Evolutionary conservation across 1,140 invertebrate genomes (phyloP), one percentile per base, ranked within the genome.

Genomic region (Eueides isabella): DNA sequence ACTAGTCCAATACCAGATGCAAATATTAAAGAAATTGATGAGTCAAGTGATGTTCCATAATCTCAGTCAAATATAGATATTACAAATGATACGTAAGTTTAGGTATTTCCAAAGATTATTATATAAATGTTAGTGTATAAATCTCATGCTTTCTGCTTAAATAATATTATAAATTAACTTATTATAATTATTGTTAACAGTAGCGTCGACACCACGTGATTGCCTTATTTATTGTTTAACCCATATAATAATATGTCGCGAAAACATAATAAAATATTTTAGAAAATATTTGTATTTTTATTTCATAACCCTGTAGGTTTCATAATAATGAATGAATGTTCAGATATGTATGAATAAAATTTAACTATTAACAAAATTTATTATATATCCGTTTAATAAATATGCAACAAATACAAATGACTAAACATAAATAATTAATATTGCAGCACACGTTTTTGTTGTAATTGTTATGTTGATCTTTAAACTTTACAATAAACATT

Each of bases 211-310:
- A 91, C 84, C 89, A 90, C 87, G 84, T 89, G 85, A 93, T 84
- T 92, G 91, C 90, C 91, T 93, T 93, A 92, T 82, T 88, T 87
- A 87, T 90, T 87, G 86, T 92, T 91, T 92, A 88, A 87, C 79
- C 88, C 84, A 88, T 86, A 88, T 86, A 83, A 82, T 83, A 82
- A 82, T 86, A 87, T 84, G 86, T 86, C 83, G 90, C 89, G 88
- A 83, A 87, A 89, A 85, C 74, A 84, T 79, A 92, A 92, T 90
- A 91, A 92, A 92, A 79, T 91, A 92, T 92, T 92, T 92, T 89
- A 90, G 88, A 31, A 84, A 92, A 67, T 80, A 78, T 65, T 55
- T 65, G 55, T 77, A 71, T 80, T 84, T 80, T 80, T 72, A 77
- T 71, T 76, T 73, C n/a, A n/a, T n/a, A 65, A 26, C 35, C 5